Evolutionary conservation across 2,888 invertebrate genomes (phyloP), one percentile per base, ranked within the genome.

Genomic region (Lasioglossum lativentre): DNA sequence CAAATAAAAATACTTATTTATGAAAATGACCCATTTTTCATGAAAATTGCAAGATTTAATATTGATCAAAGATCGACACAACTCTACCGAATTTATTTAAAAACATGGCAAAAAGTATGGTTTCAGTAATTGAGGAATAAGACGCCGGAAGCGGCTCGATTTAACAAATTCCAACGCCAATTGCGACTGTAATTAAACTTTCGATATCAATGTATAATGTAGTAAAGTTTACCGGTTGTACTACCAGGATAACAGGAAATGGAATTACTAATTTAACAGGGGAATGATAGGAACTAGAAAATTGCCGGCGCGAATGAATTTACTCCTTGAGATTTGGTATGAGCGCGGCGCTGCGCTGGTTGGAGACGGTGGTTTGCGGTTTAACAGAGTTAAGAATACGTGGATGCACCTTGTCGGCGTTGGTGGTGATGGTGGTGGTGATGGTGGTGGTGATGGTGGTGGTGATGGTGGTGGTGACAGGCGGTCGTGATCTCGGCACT

Each of bases 381-480:
- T 75, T 81, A 86, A 83, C 88, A 56, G 74, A 74, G 86, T 89
- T 89, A 86, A 86, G 85, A 86, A 89, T 88, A 89, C 85, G 72
- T 56, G 75, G 42, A 27, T 56, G 70, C 63, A 34, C 63, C 63
- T 63, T 30, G 63, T 30, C 63, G 63, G 16, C 16, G 30, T 75
- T 66, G 27, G 72, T 68, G 66, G 40, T 40, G 23, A 77, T 82
- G 66, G 52, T 45, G 27, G 63, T 14, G 59, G 59, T 59, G 63
- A 34, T 23, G 23, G 68, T 38, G 68, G 68, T 38, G 38, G 38
- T 34, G 45, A 77, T 82, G 66, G 52, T 45, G 27, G 63, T 14
- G 59, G 59, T 59, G 63, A 34, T 23, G 23, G 68, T 38, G 68
- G 68, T 38, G 38, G 38, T 34, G 45, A 78, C 84, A 68, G 23